Evolutionary conservation across 2,113 vertebrate species (phyloP).

Genomic region (Psilopogon haemacephalus): DNA sequence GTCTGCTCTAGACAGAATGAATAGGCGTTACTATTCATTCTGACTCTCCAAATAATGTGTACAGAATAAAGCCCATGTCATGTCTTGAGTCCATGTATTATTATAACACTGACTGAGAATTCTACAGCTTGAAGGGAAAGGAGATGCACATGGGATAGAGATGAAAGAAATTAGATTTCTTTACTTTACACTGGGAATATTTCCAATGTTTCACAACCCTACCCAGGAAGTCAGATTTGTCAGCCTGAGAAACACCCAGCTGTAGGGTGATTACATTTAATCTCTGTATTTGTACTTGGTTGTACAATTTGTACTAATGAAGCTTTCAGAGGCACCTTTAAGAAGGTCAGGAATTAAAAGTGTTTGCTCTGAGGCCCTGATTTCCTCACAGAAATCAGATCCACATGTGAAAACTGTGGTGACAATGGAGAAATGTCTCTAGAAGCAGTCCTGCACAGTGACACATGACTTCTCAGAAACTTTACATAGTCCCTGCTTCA

Average conservation of each 20-base stretch:
- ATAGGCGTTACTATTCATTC: not conserved
- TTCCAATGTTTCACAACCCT: not conserved
- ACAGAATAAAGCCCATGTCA: not conserved
- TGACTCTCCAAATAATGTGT: fast-evolving
- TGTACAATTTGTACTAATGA: not conserved
- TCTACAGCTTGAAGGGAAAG: not conserved
- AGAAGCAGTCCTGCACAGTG: not conserved
- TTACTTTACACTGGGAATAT: not conserved
- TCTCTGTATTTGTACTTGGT: not conserved
- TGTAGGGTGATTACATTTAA: not conserved
- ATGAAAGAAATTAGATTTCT: not conserved
- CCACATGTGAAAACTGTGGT: not conserved
- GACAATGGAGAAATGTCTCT: not conserved
- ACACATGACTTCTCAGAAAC: not conserved
- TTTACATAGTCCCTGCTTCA: not conserved
- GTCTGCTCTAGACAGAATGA: not conserved
- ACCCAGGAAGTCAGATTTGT: not conserved
- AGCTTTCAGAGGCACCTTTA: not conserved
- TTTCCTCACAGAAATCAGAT: not conserved
- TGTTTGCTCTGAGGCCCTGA: not conserved
- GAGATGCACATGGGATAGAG: fast-evolving
- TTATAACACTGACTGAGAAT: not conserved
- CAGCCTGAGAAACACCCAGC: not conserved
- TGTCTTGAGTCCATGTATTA: not conserved
- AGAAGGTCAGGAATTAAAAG: not conserved